These are phyloP conservation scores for Aphidoletes aphidimyza DNA, from an alignment of 2,888 invertebrate species.

Conservation along the genomic window DNA sequence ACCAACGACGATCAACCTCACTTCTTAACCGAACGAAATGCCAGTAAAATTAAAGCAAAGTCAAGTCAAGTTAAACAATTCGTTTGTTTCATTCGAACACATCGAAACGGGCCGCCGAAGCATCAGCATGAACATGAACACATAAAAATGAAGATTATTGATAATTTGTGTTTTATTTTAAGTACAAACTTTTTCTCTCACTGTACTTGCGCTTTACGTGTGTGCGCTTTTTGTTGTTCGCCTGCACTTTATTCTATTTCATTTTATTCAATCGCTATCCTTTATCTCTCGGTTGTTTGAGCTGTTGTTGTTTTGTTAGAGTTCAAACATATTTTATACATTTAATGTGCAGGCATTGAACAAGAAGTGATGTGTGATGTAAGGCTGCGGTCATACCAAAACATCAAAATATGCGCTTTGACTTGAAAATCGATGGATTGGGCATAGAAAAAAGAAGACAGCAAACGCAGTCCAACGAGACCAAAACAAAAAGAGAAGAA, in stretches of 20 bases:
- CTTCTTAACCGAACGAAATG: constrained; percentile 2
- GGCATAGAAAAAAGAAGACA: neutral
- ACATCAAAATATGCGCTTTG: constrained; percentile 47
- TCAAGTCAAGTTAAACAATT: constrained; percentile 21
- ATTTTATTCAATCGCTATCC: constrained; percentile 1
- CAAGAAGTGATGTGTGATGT: constrained; percentile 12
- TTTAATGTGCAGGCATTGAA: constrained; percentile 23
- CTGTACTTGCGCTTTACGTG: neutral
- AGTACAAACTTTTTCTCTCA: constrained; percentile 31
- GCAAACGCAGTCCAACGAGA: too few relatives aligned
- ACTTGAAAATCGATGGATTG: neutral
- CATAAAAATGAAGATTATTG: constrained; percentile 31
- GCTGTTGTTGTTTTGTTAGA: neutral
- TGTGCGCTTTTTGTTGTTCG: neutral
- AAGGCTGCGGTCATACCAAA: constrained; percentile 27
- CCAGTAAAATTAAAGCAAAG: constrained; percentile 29
- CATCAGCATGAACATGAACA: neutral
- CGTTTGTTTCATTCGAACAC: neutral
- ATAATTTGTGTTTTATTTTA: constrained; percentile 39
- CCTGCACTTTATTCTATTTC: too few relatives aligned
- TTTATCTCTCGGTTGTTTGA: neutral
- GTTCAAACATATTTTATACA: constrained; percentile 28
- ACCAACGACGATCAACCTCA: too few relatives aligned
- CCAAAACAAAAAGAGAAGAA: neutral
- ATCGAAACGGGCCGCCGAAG: too few relatives aligned